These are phyloP conservation scores for Pterocles orientalis DNA, from an alignment of 2,113 vertebrate genomes.

Conservation along the genomic window DNA sequence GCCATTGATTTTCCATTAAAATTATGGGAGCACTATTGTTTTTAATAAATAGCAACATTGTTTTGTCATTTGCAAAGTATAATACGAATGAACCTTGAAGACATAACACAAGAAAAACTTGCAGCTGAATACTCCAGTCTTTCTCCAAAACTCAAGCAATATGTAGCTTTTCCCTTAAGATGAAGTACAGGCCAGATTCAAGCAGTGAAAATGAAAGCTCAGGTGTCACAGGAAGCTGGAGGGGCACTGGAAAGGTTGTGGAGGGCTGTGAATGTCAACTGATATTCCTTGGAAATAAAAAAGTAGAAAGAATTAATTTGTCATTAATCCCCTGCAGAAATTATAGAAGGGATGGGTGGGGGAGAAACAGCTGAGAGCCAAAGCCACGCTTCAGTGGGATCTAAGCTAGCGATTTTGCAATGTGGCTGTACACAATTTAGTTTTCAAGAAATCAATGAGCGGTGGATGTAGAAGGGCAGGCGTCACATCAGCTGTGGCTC, in stretches of 20 bases:
- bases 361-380: not conserved
- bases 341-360: fast-evolving
- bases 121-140: not conserved
- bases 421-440: too few species aligned
- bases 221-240: not conserved
- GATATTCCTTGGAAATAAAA: not conserved
- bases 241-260: not conserved
- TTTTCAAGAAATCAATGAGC: not conserved
- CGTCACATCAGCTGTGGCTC: not conserved
- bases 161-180: not conserved
- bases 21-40: not conserved
- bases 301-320: not conserved
- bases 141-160: not conserved
- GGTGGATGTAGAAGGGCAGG: not conserved
- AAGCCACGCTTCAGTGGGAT: not conserved
- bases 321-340: not conserved
- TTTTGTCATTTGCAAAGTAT: not conserved
- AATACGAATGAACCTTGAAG: not conserved
- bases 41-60: not conserved
- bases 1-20: conserved; percentile 3
- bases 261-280: not conserved
- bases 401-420: not conserved
- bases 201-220: not conserved
- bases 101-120: not conserved
- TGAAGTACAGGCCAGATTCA: not conserved